These are phyloP conservation scores for Drosophila nigrodunni DNA, from an alignment of 1,140 invertebrate genomes.

Conservation along the genomic window DNA sequence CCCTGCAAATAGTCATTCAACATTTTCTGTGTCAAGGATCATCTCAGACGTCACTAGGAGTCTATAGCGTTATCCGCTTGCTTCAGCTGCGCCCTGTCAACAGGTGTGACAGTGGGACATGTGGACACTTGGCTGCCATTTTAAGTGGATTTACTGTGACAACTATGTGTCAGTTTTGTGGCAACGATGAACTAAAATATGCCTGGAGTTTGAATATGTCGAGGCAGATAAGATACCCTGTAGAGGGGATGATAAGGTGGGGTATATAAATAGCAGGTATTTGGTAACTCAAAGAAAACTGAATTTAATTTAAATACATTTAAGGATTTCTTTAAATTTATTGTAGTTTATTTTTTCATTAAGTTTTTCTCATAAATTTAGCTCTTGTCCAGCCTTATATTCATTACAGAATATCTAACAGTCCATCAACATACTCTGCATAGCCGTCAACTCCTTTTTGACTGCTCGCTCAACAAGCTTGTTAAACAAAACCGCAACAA, in stretches of 20 bases:
- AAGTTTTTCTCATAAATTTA: not conserved
- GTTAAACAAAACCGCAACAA: slow-evolving; percentile 36
- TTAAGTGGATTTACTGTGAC: slow-evolving; percentile 74
- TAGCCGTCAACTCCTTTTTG: slow-evolving; percentile 12
- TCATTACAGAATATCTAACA: not conserved
- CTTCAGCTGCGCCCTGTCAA: not conserved
- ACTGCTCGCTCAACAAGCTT: slow-evolving; percentile 19
- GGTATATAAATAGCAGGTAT: not conserved
- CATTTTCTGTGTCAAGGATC: slow-evolving; percentile 41
- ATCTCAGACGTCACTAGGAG: slow-evolving; percentile 14
- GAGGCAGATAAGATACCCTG: not conserved
- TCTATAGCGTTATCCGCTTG: not conserved
- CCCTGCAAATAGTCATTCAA: slow-evolving; percentile 13
- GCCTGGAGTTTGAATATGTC: slow-evolving; percentile 33
- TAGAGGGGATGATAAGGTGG: not conserved
- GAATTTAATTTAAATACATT: not conserved
- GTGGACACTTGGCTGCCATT: slow-evolving; percentile 68
- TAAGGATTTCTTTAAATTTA: too few species aligned
- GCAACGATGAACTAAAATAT: slow-evolving; percentile 30
- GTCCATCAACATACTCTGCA: not conserved
- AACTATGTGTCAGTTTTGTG: slow-evolving; percentile 52
- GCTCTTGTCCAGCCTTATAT: not conserved
- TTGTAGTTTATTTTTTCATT: too few species aligned
- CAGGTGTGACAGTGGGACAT: slow-evolving; percentile 63
- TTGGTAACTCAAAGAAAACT: not conserved